Evolutionary conservation across 2,888 invertebrate species (phyloP).

Genomic region (Nomada ruficornis): DNA sequence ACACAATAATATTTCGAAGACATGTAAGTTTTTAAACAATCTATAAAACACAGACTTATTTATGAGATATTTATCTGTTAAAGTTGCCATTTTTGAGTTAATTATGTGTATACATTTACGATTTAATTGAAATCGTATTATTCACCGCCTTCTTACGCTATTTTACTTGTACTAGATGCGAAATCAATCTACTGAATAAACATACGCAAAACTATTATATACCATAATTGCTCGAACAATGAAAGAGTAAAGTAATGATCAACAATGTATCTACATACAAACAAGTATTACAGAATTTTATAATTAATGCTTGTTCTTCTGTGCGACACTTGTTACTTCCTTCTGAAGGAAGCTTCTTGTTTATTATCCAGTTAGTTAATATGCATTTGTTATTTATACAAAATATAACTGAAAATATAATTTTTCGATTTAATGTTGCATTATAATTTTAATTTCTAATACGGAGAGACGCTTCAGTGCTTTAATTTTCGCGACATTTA

Average conservation of each 20-base stretch:
- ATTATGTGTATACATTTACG: slow-evolving; percentile 35
- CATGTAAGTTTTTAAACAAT: slow-evolving; percentile 39
- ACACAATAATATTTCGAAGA: slow-evolving; percentile 30
- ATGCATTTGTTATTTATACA: slow-evolving; percentile 44
- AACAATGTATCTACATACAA: slow-evolving; percentile 21
- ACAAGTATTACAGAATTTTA: slow-evolving; percentile 43
- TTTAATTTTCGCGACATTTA: slow-evolving; percentile 19
- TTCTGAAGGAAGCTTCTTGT: slow-evolving; percentile 32
- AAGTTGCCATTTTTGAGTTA: slow-evolving; percentile 46
- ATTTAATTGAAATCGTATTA: slow-evolving; percentile 30
- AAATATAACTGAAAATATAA: slow-evolving; percentile 5
- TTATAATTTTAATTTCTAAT: slow-evolving; percentile 8
- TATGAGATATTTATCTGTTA: slow-evolving; percentile 35
- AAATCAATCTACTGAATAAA: slow-evolving; percentile 25
- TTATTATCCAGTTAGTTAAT: slow-evolving; percentile 32
- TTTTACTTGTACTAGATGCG: slow-evolving; percentile 36
- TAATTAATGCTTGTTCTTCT: slow-evolving; percentile 40
- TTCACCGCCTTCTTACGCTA: slow-evolving; percentile 13
- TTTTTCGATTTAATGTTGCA: slow-evolving; percentile 11
- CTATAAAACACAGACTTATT: slow-evolving; percentile 33
- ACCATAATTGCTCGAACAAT: slow-evolving; percentile 21
- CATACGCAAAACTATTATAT: slow-evolving; percentile 24
- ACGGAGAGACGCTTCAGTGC: neutral
- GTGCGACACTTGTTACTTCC: slow-evolving; percentile 50
- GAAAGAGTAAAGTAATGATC: slow-evolving; percentile 27